phyloP scores from a whole-genome alignment of 2,888 invertebrate species.

The Silvanus unidentatus region DNA sequence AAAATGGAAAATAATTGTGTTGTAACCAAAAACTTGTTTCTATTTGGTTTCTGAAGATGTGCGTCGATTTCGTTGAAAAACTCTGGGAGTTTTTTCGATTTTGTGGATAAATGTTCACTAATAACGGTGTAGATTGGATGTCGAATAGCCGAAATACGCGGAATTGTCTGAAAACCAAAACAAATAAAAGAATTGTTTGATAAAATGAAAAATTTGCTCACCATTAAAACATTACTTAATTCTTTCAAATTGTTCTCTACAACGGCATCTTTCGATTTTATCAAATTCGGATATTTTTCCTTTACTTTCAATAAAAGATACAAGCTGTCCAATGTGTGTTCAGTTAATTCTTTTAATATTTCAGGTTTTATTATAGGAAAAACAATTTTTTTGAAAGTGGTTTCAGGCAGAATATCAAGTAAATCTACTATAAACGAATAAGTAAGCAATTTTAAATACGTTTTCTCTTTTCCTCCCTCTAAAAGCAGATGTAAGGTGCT shows the following conservation, averaged over 20 bases:
- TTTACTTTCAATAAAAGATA: constrained; percentile 52
- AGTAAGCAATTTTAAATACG: constrained; percentile 56
- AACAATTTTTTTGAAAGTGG: constrained; percentile 51
- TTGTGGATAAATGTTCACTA: constrained; percentile 40
- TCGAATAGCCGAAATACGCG: constrained; percentile 52
- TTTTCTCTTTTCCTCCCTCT: constrained; percentile 55
- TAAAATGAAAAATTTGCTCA: constrained; percentile 39
- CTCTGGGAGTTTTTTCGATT: constrained; percentile 48
- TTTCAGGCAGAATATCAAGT: constrained; percentile 45
- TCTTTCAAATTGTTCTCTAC: constrained; percentile 50
- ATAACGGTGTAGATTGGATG: constrained; percentile 58
- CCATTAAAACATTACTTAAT: constrained; percentile 57
- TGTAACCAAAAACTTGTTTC: constrained; percentile 56
- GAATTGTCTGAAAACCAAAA: constrained; percentile 57
- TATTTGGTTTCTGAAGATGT: constrained; percentile 49
- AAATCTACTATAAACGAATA: constrained; percentile 58
- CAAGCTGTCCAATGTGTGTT: constrained; percentile 61
- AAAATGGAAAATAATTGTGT: constrained; percentile 56
- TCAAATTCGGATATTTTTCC: constrained; percentile 47
- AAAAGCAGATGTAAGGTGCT: constrained; percentile 47
- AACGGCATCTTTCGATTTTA: constrained; percentile 50
- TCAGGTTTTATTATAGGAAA: constrained; percentile 59
- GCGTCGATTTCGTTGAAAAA: constrained; percentile 56
- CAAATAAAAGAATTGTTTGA: constrained; percentile 12
- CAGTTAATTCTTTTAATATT: constrained; percentile 56